Evolutionary conservation across 2,797 vertebrate species (phyloP).

Genomic region (Fratercula arctica): DNA sequence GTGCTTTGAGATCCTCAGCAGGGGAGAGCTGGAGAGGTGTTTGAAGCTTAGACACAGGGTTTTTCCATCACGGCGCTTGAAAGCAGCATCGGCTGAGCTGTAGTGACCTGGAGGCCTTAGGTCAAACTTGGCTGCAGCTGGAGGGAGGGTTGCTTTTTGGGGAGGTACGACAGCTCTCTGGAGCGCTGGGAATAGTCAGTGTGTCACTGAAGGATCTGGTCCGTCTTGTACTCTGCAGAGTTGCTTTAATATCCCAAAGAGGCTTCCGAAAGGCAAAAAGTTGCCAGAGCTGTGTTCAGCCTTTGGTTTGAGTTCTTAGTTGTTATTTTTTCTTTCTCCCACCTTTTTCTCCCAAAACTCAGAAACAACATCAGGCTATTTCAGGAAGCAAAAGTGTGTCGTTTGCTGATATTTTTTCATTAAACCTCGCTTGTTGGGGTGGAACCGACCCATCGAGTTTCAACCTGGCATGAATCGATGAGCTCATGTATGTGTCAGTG

Average conservation of each 20-base stretch:
- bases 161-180: neutral
- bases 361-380: neutral
- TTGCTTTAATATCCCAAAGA: neutral
- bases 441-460: neutral
- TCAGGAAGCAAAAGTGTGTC: neutral
- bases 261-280: neutral
- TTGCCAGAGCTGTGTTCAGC: neutral
- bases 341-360: neutral
- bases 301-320: neutral
- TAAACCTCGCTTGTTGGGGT: neutral
- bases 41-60: neutral
- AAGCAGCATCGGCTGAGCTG: neutral
- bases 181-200: neutral
- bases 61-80: neutral
- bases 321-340: neutral
- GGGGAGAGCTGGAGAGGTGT: neutral
- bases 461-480: neutral
- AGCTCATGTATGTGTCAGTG: neutral
- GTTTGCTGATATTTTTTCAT: neutral
- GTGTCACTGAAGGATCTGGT: neutral
- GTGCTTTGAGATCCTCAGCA: slow-evolving; percentile 32
- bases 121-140: slow-evolving; percentile 38
- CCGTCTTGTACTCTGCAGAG: neutral
- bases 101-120: slow-evolving; percentile 3
- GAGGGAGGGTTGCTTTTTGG: neutral